Base-by-base conservation (phyloP, 2,888 invertebrate species). In the Paralinhomoeus sp. region DNA sequence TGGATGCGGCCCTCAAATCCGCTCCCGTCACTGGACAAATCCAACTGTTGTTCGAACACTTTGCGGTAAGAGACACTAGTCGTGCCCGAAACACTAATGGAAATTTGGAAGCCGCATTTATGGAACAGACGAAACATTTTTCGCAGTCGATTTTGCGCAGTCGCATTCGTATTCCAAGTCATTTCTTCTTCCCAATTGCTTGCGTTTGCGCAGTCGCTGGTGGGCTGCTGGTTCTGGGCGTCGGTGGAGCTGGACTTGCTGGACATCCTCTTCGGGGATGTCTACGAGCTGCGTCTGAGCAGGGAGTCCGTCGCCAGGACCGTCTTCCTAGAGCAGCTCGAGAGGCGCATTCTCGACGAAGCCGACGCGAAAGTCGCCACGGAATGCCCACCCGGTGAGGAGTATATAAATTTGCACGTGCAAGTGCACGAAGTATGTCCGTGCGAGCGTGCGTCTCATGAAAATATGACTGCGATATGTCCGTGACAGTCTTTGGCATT, bases 251-350 rank as follows among this genome's bases (percentile, higher is more conserved):
- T 27, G 12, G 27, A 12, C 7, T 12, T 27, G 27, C 12, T 5
- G 27, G 7, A 5, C 7, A 5, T 27, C 7, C 27, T 74, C 44
- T 57, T 76, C 20, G 75, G 73, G 64, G 69, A 71, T 35, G 72
- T 73, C 48, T 63, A 77, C 17, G 76, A 75, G 69, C 75, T 77
- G 48, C 64, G 60, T 2, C 73, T 73, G 41, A 63, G 66, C 24
- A 69, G 70, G 51, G 71, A 72, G 46, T 68, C 71, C 23, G 69
- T 73, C 43, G 71, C 75, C 12, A 73, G 72, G 57, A 72, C 72
- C 2, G 64, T 73, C 44, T 79, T 76, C 56, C 67, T 78, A 48
- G 75, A 76, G 47, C 69, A 75, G 50, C 64, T 81, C 45, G 76
- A 78, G 44, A 74, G 75, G 22, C 51, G 47, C 35, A 49, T 57